Base-by-base conservation (phyloP, 2,888 invertebrate genomes). In the Lysandra bellargus region DNA sequence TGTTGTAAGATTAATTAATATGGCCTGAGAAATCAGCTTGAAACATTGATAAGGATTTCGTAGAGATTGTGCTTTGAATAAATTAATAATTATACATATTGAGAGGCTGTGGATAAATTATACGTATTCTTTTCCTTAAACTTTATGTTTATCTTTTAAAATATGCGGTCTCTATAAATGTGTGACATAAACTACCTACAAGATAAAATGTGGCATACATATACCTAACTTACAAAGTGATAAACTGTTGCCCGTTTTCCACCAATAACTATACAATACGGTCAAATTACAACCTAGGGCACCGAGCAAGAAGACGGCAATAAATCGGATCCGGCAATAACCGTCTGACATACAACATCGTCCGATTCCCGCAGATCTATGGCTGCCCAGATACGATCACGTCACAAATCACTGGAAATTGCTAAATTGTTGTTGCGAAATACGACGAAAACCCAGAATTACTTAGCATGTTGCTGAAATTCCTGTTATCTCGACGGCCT, bases 321-420 rank as follows among this genome's bases (percentile, higher is more conserved):
- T 79, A 79, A 79, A 79, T 79, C 12, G 73, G 60, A 72, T 14
- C 57, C 40, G 60, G 79, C 74, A 79, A 79, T 79, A 79, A 78
- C 60, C 75, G 61, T 79, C 79, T 44, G 49, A 33, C 44, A 79
- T 61, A 61, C 74, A 23, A 79, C 61, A 79, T 60, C 60, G 79
- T 40, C 61, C 74, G 14, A n/a, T 30, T 30, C 33, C 57, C 74
- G 61, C 30, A 79, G 23, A 40, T 74, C 74, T 74, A 79, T 75
- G 73, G 78, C 37, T 17, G 57, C 74, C 40, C 12, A 49, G 49
- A 64, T 64, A 78, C 44, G 64, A 76, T 76, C 76, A 33, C 30
- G 57, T 76, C 30, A 33, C 57, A 76, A 76, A 76, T 53, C 75
- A 75, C 53, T 30, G 30, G 33, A 33, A 33, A 57, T 76, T 76